Conservation (phyloP, 2,888 invertebrate genomes). For the Drosophila cracens region DNA sequence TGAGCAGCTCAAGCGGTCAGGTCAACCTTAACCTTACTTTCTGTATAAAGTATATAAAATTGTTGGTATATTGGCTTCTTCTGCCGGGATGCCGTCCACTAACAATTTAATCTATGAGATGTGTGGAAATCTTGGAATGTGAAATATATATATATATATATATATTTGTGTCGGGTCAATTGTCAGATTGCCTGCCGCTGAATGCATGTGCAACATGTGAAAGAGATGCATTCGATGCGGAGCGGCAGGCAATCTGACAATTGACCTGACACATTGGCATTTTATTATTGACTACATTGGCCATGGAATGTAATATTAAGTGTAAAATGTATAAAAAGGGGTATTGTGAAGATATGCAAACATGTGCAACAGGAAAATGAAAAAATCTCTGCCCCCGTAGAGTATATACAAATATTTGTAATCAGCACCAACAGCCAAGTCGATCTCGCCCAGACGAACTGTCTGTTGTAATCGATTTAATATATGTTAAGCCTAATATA, state of each 20-base stretch:
- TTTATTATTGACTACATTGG: conserved; percentile 31
- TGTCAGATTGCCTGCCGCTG: too few species aligned
- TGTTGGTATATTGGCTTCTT: not conserved
- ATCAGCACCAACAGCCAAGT: not conserved
- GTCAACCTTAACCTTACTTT: not conserved
- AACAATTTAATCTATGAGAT: not conserved
- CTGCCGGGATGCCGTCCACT: not conserved
- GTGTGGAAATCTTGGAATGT: not conserved
- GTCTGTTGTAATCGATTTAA: not conserved
- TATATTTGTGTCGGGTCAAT: too few species aligned
- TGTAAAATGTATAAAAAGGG: not conserved
- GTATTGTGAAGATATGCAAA: not conserved
- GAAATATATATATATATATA: too few species aligned
- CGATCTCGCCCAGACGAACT: not conserved
- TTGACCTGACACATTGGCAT: conserved; percentile 52
- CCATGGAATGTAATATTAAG: not conserved
- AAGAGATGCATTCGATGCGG: conserved; percentile 4
- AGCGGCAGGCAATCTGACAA: conserved; percentile 18
- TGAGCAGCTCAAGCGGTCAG: not conserved
- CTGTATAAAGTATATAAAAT: not conserved
- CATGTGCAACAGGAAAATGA: not conserved
- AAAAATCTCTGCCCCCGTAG: not conserved
- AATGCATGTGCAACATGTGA: not conserved
- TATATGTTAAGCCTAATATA: not conserved
- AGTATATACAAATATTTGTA: not conserved